Conservation (phyloP, 2,113 vertebrate species). For the Zosterops lateralis region DNA sequence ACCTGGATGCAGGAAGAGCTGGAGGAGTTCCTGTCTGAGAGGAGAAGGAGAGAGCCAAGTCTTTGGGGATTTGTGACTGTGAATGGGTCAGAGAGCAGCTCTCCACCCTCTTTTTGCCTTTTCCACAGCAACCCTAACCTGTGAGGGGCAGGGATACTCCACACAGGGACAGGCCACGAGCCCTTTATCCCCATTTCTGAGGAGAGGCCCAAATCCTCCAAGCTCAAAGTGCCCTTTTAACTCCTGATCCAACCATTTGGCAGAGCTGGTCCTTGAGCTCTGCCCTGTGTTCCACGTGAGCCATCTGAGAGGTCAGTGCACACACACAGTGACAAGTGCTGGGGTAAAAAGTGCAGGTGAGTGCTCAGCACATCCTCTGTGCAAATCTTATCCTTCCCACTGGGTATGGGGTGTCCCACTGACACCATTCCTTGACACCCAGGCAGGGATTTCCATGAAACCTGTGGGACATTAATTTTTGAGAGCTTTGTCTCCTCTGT, state of each 20-base stretch:
- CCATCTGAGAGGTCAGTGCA: background rate
- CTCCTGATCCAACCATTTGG: background rate
- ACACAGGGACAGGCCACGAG: background rate
- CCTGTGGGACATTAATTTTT: background rate
- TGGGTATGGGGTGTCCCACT: background rate
- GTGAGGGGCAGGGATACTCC: background rate
- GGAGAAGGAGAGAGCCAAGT: background rate
- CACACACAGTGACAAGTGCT: background rate
- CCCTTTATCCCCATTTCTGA: background rate
- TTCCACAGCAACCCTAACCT: background rate
- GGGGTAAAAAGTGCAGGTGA: background rate
- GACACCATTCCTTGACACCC: background rate
- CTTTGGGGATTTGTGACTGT: background rate
- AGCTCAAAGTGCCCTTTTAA: background rate
- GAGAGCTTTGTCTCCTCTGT: background rate
- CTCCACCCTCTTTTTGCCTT: background rate
- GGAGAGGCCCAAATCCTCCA: background rate
- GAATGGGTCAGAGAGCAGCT: background rate
- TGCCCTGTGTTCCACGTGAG: background rate
- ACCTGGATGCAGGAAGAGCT: background rate
- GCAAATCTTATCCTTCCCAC: background rate
- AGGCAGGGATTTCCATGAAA: background rate
- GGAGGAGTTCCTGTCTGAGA: background rate
- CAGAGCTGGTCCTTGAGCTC: background rate
- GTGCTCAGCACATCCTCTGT: background rate